Evolutionary conservation across 2,888 invertebrate genomes (phyloP), one percentile per base, ranked within the genome.

Genomic region (Anthophora plumipes): DNA sequence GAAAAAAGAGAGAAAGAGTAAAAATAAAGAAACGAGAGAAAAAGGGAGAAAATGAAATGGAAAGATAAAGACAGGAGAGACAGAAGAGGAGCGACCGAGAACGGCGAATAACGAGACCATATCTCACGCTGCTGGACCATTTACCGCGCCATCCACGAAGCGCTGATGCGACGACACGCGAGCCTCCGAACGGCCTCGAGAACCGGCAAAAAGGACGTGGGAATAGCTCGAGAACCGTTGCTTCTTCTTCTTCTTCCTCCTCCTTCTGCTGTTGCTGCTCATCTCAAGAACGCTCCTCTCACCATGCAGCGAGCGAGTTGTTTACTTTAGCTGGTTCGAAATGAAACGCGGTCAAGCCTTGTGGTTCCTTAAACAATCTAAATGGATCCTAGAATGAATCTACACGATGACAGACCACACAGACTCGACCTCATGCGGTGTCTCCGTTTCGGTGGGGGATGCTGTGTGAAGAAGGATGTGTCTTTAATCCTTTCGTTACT

Each of bases 321-420:
- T 85, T 89, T 89, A 82, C 77, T 87, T 84, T 84, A 69, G 73
- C 71, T 69, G 71, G 64, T 64, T 77, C 71, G 72, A 85, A 73
- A 79, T 78, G 82, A 78, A 73, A 74, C 68, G 67, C 66, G n/a
- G 54, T 70, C 25, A 50, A 61, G 69, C 63, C 61, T 59, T 76
- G 41, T 12, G 55, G 85, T 83, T 87, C 80, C 80, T 81, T 83
- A 89, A 87, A 89, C 89, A 89, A 89, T 87, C 77, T 81, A 39
- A 85, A 80, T 60, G 80, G 79, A 84, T 78, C 80, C 87, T 81
- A 77, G 61, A 76, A 86, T 63, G 85, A 83, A 82, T 85, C 88
- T 69, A 72, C 69, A 60, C 73, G 73, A 82, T 68, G 87, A 85
- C 89, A 84, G 88, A 89, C 88, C 89, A 85, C 86, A 86, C 87